Evolutionary conservation across 2,797 vertebrate species (phyloP), one percentile per base, ranked within the genome.

Genomic region (Lemur catta): DNA sequence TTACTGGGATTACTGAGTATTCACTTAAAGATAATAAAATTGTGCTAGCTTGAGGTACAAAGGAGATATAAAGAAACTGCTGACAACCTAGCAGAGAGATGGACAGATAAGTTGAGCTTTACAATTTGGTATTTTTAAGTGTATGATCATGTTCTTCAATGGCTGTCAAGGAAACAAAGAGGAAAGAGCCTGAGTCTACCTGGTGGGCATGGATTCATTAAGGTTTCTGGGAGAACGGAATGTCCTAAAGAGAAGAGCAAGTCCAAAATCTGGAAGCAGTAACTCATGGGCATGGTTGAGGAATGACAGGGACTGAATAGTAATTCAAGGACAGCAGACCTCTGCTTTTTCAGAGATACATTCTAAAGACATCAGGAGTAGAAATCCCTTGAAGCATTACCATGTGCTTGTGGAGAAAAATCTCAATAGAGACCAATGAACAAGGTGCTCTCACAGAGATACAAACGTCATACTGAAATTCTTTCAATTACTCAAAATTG

Each of bases 231-330:
- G 67, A 94, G 91, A 67, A 87, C 30, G 18, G 72, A 91, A 30
- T 33, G 89, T 95, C 48, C 71, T 93, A 75, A 89, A 81, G 59
- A 89, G 92, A 96, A 96, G 57, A 92, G 57, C 28, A 69, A 38
- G 61, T 43, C 57, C 63, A 48, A 92, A 84, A 78, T 28, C 48
- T 18, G 1, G 65, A 75, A 92, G 63, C 57, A 65, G 61, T 52
- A 90, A 88, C 48, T n/a, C 0, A 2, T 22, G 59, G 89, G 35
- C 71, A 35, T 2, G 13, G 57, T 12, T 79, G 30, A 72, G 46
- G 48, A 87, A 71, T 2, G 0, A 46, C 7, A 26, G 50, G 71
- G 38, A 72, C 30, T 9, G 28, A 24, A 17, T 33, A 33, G 28
- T 14, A 2, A 8, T 11, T 20, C 17, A 50, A 78, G 71, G 22